These are phyloP conservation scores for Diogma glabrata DNA, from an alignment of 2,888 invertebrate genomes.

Conservation along the genomic window DNA sequence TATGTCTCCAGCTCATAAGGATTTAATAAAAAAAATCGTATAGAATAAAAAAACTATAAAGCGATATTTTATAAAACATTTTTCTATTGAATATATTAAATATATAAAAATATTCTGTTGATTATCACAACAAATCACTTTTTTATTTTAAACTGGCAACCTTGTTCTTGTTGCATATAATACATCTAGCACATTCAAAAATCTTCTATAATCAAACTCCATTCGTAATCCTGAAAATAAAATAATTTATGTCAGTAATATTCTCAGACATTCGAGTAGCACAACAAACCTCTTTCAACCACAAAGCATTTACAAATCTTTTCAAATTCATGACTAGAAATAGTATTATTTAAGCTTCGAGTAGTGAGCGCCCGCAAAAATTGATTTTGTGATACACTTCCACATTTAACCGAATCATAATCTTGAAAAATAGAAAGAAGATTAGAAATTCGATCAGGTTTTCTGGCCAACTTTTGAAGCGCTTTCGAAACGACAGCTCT, in stretches of 20 bases:
- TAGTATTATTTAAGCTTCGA: conserved; percentile 48
- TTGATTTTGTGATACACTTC: conserved; percentile 50
- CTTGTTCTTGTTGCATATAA: conserved; percentile 45
- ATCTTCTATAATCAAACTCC: conserved; percentile 59
- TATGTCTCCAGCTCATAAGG: too few species aligned
- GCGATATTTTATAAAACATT: too few species aligned
- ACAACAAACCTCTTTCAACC: conserved; percentile 42
- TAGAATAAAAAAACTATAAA: too few species aligned
- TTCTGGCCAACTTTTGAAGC: conserved; percentile 53
- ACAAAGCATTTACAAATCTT: conserved; percentile 64
- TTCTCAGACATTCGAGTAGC: too few species aligned
- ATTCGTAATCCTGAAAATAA: conserved; percentile 12
- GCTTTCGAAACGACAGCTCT: conserved; percentile 49
- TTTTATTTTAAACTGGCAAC: conserved; percentile 16
- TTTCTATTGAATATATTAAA: too few species aligned
- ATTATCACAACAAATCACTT: too few species aligned
- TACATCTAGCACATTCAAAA: conserved; percentile 54
- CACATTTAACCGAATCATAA: conserved; percentile 54
- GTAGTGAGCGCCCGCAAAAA: conserved; percentile 53
- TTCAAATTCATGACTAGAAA: conserved; percentile 56
- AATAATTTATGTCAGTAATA: background rate
- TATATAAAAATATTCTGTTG: too few species aligned
- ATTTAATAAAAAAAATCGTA: too few species aligned
- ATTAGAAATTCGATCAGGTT: conserved; percentile 54
- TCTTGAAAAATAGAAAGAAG: conserved; percentile 58